These are phyloP conservation scores for Alces alces DNA, from an alignment of 2,113 vertebrate genomes.

Conservation along the genomic window DNA sequence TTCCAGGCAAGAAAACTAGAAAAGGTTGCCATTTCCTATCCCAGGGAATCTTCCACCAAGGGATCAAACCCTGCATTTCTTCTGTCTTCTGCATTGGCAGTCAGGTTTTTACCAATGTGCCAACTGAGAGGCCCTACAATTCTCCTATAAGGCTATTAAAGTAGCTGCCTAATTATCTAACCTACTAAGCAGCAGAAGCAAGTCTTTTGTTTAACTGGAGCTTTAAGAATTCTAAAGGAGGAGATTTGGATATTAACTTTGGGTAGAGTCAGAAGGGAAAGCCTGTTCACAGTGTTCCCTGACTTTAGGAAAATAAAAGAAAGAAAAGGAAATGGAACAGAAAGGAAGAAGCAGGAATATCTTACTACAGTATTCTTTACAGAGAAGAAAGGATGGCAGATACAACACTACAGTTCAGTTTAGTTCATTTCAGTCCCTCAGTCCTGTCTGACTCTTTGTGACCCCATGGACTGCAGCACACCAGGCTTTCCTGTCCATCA, in stretches of 20 bases:
- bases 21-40: not conserved
- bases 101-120: accelerated
- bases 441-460: not conserved
- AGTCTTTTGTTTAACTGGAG: not conserved
- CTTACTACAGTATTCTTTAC: not conserved
- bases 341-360: not conserved
- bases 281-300: not conserved
- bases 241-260: not conserved
- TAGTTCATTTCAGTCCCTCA: not conserved
- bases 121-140: not conserved
- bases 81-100: not conserved
- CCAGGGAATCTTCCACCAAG: not conserved
- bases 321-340: not conserved
- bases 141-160: not conserved
- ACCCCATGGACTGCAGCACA: not conserved
- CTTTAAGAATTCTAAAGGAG: not conserved
- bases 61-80: not conserved
- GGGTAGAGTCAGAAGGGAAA: not conserved
- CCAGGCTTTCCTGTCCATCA: not conserved
- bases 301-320: not conserved
- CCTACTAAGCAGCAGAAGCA: not conserved
- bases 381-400: not conserved
- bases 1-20: not conserved
- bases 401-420: not conserved
- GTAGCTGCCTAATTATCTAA: not conserved